Evolutionary conservation across 2,113 vertebrate genomes (phyloP).

Genomic region (Pelodiscus sinensis): DNA sequence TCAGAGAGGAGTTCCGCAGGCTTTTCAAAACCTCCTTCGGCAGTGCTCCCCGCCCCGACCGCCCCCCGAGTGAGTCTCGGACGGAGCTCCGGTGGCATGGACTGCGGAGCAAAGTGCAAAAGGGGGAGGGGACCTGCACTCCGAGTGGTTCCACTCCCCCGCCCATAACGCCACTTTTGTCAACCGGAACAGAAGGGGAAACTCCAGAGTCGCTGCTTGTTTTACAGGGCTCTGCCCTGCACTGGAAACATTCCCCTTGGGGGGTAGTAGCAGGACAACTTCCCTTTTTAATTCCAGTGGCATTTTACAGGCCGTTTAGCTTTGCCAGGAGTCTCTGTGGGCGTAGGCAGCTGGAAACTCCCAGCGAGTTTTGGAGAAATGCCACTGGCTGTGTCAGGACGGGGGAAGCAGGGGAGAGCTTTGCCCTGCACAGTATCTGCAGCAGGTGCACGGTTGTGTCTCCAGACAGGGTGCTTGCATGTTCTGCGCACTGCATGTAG

Average conservation of each 20-base stretch:
- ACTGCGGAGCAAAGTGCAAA: constrained; percentile 13
- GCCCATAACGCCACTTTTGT: neutral
- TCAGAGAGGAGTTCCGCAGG: accelerated
- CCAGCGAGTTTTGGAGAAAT: neutral
- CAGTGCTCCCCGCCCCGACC: neutral
- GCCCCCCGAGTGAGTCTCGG: too few species aligned
- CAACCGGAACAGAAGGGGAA: neutral
- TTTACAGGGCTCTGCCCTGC: accelerated
- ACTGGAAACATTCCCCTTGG: neutral
- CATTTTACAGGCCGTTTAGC: neutral
- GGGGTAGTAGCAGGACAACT: neutral
- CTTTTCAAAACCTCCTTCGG: neutral
- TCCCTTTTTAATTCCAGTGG: neutral
- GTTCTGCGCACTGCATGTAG: accelerated
- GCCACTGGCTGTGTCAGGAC: neutral
- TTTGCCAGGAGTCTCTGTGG: neutral
- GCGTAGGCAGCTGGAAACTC: neutral
- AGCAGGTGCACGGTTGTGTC: neutral
- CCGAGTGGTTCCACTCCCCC: neutral
- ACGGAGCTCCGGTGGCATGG: neutral
- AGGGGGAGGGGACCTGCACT: neutral
- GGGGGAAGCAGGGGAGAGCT: accelerated
- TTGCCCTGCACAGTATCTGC: accelerated
- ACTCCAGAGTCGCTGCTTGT: neutral
- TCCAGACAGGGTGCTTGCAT: neutral